Evolutionary conservation across 2,113 vertebrate species (phyloP).

Genomic region (Entelurus aequoreus): DNA sequence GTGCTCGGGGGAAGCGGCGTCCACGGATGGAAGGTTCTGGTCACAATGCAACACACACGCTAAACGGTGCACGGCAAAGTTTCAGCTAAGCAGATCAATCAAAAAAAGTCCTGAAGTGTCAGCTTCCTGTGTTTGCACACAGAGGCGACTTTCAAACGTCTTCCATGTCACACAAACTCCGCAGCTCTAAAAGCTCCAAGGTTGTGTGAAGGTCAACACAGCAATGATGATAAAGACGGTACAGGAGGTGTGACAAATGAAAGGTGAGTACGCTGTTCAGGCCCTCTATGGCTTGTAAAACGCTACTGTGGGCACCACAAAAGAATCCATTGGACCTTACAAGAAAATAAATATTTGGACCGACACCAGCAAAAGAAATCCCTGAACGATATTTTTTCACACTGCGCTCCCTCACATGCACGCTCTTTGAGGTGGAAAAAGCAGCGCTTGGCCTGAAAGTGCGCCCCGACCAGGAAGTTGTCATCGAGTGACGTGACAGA

Average conservation of each 20-base stretch:
- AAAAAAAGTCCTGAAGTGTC: too few species aligned
- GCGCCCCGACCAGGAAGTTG: too few species aligned
- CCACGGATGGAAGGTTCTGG: conserved; percentile 20
- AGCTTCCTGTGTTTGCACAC: too few species aligned
- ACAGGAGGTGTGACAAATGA: too few species aligned
- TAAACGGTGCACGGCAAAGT: conserved; percentile 5
- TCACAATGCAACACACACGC: conserved; percentile 11
- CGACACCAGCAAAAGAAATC: too few species aligned
- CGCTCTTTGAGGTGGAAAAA: too few species aligned
- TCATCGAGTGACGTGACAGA: too few species aligned
- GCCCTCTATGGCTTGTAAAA: conserved; percentile 17
- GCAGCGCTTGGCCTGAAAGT: too few species aligned
- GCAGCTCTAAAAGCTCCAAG: conserved; percentile 26
- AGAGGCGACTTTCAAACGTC: not conserved
- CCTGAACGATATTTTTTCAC: too few species aligned
- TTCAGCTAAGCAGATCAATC: not conserved
- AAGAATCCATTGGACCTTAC: conserved; percentile 7
- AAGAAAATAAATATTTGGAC: conserved; percentile 18
- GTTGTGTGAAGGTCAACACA: conserved; percentile 59
- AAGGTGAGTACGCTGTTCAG: conserved; percentile 23
- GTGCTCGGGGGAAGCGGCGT: conserved; percentile 31
- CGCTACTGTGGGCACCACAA: conserved; percentile 9
- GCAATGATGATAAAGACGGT: not conserved
- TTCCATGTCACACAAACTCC: not conserved
- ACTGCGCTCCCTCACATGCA: too few species aligned